A percentile compares a stretch with the other conserved stretches of the same genome.
These are phyloP conservation scores for Jacana jacana DNA, from an alignment of 2,113 vertebrate species.

Conservation along the genomic window DNA sequence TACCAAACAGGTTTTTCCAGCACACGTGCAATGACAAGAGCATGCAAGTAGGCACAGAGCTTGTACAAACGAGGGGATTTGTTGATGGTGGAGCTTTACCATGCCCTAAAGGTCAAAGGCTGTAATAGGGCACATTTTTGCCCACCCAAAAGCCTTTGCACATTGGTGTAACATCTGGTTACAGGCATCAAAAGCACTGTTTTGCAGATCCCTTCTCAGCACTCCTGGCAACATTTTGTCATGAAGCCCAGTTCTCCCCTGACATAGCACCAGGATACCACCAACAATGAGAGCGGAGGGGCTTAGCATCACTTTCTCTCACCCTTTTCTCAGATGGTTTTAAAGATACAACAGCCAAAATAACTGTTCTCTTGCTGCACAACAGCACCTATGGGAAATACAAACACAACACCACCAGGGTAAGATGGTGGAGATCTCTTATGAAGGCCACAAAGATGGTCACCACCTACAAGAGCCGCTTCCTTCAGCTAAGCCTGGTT, in stretches of 20 bases:
- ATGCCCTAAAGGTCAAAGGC: neutral
- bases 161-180: neutral
- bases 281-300: neutral
- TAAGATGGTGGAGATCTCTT: neutral
- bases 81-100: neutral
- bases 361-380: neutral
- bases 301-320: neutral
- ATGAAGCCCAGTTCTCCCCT: neutral
- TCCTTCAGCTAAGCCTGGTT: neutral
- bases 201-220: neutral
- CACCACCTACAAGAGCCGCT: neutral
- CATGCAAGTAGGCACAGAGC: neutral
- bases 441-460: neutral
- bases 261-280: accelerated
- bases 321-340: neutral
- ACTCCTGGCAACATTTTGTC: neutral
- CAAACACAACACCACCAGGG: neutral
- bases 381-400: neutral
- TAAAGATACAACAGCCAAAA: neutral
- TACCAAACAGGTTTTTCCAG: neutral
- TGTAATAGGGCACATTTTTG: neutral
- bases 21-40: too few species aligned
- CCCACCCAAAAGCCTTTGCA: neutral
- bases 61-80: neutral
- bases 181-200: neutral